Evolutionary conservation across 2,113 vertebrate genomes (phyloP).

Genomic region (Manacus vitellinus): DNA sequence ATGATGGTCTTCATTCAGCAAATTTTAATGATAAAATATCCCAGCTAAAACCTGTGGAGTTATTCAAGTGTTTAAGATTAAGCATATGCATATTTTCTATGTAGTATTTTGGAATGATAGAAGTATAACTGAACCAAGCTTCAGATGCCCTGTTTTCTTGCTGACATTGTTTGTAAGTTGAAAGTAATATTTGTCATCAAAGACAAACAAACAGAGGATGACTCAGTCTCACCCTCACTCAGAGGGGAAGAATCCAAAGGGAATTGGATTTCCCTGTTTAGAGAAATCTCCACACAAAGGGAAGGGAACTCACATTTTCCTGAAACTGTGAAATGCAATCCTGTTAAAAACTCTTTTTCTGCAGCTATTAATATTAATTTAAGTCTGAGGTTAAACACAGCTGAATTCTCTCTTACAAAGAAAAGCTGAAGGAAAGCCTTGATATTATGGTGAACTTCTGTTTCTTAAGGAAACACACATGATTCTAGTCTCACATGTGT

Average conservation of each 20-base stretch:
- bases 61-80: neutral
- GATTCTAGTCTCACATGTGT: neutral
- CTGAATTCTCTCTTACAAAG: neutral
- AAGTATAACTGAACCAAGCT: neutral
- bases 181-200: constrained; percentile 33
- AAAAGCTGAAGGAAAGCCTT: neutral
- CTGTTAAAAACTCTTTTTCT: neutral
- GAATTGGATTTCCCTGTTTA: constrained; percentile 29
- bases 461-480: neutral
- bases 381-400: neutral
- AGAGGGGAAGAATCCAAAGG: neutral
- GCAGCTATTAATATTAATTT: neutral
- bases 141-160: constrained; percentile 8
- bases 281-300: neutral
- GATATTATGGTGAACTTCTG: neutral
- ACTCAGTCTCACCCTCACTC: constrained; percentile 16
- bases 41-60: neutral
- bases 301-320: constrained; percentile 2
- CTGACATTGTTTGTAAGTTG: constrained; percentile 32
- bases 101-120: neutral
- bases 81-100: neutral
- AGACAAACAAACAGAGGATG: constrained; percentile 39
- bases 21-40: neutral
- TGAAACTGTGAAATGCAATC: neutral
- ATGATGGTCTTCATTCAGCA: neutral